These are phyloP conservation scores for Cantharis rustica DNA, from an alignment of 2,888 invertebrate genomes.

Conservation along the genomic window DNA sequence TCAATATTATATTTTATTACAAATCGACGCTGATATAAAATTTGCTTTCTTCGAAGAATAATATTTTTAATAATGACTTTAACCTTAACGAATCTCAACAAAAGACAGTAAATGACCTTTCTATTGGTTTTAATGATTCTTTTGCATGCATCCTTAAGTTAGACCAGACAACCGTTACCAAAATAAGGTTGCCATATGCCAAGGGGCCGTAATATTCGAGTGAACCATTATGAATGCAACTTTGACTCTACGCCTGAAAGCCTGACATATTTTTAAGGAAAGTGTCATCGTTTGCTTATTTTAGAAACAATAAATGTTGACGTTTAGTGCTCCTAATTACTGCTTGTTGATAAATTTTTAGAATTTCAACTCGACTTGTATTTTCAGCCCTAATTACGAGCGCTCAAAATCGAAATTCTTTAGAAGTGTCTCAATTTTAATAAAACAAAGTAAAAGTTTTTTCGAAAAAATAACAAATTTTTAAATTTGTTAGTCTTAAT, in stretches of 20 bases:
- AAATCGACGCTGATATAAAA: neutral
- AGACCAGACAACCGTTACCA: neutral
- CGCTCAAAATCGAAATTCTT: neutral
- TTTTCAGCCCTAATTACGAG: neutral
- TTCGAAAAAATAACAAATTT: neutral
- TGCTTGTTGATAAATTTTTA: neutral
- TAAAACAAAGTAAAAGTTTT: neutral
- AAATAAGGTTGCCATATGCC: conserved; percentile 26
- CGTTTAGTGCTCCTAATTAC: neutral
- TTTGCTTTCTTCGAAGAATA: neutral
- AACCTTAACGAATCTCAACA: neutral
- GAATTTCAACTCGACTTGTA: neutral
- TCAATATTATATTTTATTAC: neutral
- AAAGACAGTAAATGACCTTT: neutral
- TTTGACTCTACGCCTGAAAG: neutral
- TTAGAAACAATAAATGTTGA: neutral
- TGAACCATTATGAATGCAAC: neutral
- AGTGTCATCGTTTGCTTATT: neutral
- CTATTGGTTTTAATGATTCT: neutral
- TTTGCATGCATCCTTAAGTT: neutral
- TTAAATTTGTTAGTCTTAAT: neutral
- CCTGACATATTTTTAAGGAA: neutral
- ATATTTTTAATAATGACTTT: neutral
- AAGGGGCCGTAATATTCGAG: conserved; percentile 11
- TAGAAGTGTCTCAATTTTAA: neutral